Percentiles rank a stretch among this genome's conserved stretches.
Evolutionary conservation across 2,113 vertebrate genomes (phyloP).

Genomic region (Scopus umbretta): DNA sequence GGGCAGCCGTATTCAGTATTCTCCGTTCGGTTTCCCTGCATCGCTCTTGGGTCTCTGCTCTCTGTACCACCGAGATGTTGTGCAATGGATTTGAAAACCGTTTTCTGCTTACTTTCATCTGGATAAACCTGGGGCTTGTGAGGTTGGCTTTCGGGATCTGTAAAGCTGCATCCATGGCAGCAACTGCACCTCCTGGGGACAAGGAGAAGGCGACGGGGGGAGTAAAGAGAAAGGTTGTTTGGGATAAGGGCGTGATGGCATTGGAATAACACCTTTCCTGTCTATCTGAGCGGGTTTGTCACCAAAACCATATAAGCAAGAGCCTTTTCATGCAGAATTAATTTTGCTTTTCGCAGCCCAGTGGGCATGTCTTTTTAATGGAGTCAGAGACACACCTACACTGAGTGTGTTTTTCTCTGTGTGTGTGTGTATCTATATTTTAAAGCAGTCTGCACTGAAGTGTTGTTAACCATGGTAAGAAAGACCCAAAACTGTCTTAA

Average conservation of each 20-base stretch:
- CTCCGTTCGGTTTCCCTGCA: neutral
- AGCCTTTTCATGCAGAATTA: slow-evolving; percentile 24
- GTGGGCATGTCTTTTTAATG: neutral
- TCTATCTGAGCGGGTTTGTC: neutral
- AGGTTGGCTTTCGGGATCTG: neutral
- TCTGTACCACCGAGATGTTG: accelerated
- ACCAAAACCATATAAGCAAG: neutral
- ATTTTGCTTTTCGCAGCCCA: neutral
- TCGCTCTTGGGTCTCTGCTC: neutral
- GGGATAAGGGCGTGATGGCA: neutral
- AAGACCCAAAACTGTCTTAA: neutral
- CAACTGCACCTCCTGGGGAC: neutral
- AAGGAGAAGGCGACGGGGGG: neutral
- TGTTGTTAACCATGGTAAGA: neutral
- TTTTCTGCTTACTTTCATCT: neutral
- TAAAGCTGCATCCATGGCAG: neutral
- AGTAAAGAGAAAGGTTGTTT: neutral
- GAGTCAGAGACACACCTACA: neutral
- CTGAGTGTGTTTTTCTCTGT: neutral
- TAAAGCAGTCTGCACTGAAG: neutral
- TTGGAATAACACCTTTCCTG: neutral
- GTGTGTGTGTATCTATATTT: neutral
- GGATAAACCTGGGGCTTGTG: neutral
- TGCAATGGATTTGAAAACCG: neutral
- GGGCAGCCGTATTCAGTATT: accelerated